Base-by-base conservation (phyloP, 2,797 vertebrate species). In the Halcyon smyrnensis region DNA sequence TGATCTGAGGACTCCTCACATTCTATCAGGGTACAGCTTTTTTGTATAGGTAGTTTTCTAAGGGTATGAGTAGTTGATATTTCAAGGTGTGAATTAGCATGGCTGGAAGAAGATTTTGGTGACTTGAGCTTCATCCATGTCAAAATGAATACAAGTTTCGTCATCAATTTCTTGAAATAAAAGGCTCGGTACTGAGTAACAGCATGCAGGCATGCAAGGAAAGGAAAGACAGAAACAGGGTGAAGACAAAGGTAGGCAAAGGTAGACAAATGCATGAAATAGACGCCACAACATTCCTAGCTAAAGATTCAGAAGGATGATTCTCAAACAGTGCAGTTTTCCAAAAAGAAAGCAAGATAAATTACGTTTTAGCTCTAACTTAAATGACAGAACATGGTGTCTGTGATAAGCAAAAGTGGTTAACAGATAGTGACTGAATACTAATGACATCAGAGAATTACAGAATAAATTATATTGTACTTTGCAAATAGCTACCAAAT, bases 151-250 rank as follows among this genome's bases (percentile, higher is more conserved):
- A 90, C 88, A 92, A 97, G 90, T 93, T 92, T 97, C 93, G 6
- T 90, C 91, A 97, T 95, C 94, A 97, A 92, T 95, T 96, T 97
- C 95, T 96, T 97, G 96, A 96, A 98, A 96, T 90, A 93, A 95
- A 97, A 97, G 81, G 63, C 91, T 91, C 10, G 57, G 73, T 96
- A 97, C 95, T 97, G 94, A 96, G 53, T 84, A 87, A 91, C 80
- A 94, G 50, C 95, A 97, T 96, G 93, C 95, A 97, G 90, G 90
- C 97, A 96, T 95, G 95, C 95, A 95, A 90, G 90, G 87, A 95
- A 96, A 96, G 86, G 91, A 81, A 92, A 96, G 69, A 94, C 92
- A 96, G 84, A 97, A 88, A 97, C 64, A 97, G 64, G 90, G 74
- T 93, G 78, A 97, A 92, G 93, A 94, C 81, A 92, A 78, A 80